A percentile compares a stretch with the other conserved stretches of the same genome.
Evolutionary conservation across 2,888 invertebrate species (phyloP).

Genomic region (Entomobrya proxima): DNA sequence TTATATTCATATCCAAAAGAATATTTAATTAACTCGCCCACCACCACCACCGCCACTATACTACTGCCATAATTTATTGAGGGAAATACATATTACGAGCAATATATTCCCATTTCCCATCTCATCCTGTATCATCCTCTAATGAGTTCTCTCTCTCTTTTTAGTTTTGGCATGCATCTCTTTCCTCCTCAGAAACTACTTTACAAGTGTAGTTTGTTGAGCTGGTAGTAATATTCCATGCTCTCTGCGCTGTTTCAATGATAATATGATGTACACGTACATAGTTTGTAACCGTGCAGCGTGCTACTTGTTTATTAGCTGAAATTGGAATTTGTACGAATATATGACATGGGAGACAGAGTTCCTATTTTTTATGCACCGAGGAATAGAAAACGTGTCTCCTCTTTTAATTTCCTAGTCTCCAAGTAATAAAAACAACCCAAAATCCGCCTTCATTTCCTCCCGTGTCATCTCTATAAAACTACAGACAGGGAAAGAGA

Average conservation of each 20-base stretch:
- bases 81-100: conserved; percentile 22
- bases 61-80: conserved; percentile 34
- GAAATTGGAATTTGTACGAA: neutral
- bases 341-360: conserved; percentile 1
- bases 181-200: too few species aligned
- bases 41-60: neutral
- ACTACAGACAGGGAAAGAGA: neutral
- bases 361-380: too few species aligned
- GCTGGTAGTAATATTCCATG: too few species aligned
- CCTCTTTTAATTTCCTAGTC: conserved; percentile 55
- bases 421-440: conserved; percentile 50
- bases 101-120: conserved; percentile 38
- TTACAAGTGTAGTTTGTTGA: too few species aligned
- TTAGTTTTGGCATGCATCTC: too few species aligned
- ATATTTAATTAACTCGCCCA: conserved; percentile 41
- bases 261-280: neutral
- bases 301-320: neutral
- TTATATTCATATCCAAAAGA: conserved; percentile 46
- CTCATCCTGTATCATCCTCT: conserved; percentile 28
- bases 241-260: neutral
- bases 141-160: conserved; percentile 14
- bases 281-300: neutral
- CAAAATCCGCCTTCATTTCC: conserved; percentile 60
- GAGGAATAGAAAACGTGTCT: conserved; percentile 38
- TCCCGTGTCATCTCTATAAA: conserved; percentile 36